phyloP scores from a whole-genome alignment of 1,140 invertebrate species.

The Sweltsa coloradensis region DNA sequence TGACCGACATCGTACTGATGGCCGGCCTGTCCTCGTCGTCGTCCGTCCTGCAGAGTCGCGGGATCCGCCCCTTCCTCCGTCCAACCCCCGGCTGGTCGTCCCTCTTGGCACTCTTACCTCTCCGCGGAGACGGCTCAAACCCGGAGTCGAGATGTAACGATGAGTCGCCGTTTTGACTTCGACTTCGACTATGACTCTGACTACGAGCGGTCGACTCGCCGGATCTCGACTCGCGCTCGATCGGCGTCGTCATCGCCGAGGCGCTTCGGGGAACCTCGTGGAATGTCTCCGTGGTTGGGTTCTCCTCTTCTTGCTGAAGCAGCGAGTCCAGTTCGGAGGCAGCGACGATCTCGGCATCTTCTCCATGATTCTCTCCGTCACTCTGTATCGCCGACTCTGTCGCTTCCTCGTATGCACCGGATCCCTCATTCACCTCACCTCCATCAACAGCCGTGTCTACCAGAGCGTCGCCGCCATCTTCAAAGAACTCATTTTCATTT shows the following conservation, averaged over 20 bases:
- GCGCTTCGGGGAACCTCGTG: constrained; percentile 21
- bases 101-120: background rate
- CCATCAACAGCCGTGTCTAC: background rate
- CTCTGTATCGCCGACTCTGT: no score
- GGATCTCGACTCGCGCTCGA: background rate
- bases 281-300: background rate
- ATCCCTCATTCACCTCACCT: background rate
- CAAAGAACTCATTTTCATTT: background rate
- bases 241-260: constrained; percentile 11
- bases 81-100: background rate
- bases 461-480: background rate
- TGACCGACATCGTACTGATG: constrained; percentile 28
- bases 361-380: constrained; percentile 27
- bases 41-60: background rate
- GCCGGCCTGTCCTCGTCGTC: constrained; percentile 12
- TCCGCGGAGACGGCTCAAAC: constrained; percentile 18
- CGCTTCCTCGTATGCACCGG: constrained; percentile 13
- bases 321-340: constrained; percentile 22
- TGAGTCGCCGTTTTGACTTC: constrained; percentile 5
- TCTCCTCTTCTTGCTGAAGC: constrained; percentile 23
- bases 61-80: background rate
- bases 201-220: background rate
- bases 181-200: background rate
- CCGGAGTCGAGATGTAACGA: constrained; percentile 17
- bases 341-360: constrained; percentile 12